These are phyloP conservation scores for Epizoanthus fatuus DNA, from an alignment of 92 coral and sea anemone genomes.

Conservation along the genomic window DNA sequence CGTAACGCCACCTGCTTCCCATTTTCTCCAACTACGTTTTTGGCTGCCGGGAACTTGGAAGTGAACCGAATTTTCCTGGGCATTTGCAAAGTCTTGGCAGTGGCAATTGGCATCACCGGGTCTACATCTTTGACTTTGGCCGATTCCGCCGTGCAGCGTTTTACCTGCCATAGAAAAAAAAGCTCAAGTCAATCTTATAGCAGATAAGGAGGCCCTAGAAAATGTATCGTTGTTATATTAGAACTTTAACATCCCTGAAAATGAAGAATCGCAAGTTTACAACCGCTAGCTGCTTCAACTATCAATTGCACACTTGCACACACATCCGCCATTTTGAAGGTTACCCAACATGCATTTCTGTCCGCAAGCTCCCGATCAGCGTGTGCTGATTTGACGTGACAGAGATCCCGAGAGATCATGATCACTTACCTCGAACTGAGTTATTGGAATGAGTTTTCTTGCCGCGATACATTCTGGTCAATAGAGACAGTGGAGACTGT, in stretches of 20 bases:
- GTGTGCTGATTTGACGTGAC: too few species aligned
- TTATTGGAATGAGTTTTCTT: slow-evolving; percentile 24
- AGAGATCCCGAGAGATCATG: neutral
- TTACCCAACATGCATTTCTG: too few species aligned
- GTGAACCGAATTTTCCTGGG: slow-evolving; percentile 1
- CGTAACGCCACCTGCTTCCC: slow-evolving; percentile 8
- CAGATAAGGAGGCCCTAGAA: too few species aligned
- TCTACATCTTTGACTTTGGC: neutral
- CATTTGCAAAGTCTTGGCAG: neutral
- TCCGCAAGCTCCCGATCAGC: too few species aligned
- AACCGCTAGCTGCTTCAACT: neutral
- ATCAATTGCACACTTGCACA: neutral
- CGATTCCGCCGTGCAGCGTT: neutral
- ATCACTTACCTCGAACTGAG: slow-evolving; percentile 29
- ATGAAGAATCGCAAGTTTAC: neutral
- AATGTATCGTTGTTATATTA: too few species aligned
- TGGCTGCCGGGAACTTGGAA: neutral
- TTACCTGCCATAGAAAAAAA: neutral
- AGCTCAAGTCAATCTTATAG: too few species aligned
- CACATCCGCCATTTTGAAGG: neutral
- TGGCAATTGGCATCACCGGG: neutral
- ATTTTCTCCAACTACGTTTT: neutral
- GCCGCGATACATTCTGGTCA: slow-evolving; percentile 46
- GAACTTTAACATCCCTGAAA: too few species aligned
- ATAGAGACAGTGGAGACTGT: slow-evolving; percentile 26